Conservation (phyloP, 2,113 vertebrate genomes). For the Lates calcarifer region DNA sequence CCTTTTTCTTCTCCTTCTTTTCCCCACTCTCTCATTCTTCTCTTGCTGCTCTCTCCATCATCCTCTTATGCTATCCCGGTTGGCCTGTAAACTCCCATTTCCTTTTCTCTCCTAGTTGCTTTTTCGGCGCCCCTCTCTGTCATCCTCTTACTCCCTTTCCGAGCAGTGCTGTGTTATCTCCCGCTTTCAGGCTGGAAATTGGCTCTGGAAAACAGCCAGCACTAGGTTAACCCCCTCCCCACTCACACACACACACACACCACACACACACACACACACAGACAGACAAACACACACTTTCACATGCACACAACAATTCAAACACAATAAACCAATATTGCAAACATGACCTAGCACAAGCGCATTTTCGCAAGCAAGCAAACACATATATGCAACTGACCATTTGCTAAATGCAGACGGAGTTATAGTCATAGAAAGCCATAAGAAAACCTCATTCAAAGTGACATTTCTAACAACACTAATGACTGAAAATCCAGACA, state of each 20-base stretch:
- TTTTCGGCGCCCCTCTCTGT: conserved; percentile 17
- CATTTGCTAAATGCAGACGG: background rate
- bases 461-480: too few relatives aligned
- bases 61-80: conserved; percentile 42
- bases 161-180: conserved; percentile 66
- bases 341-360: background rate
- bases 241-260: background rate
- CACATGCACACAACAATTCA: conserved; percentile 13
- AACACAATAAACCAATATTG: conserved; percentile 37
- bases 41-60: conserved; percentile 30
- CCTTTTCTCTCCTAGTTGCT: conserved; percentile 20
- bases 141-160: conserved; percentile 54
- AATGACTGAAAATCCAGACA: too few relatives aligned
- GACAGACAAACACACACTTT: background rate
- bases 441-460: too few relatives aligned
- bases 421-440: too few relatives aligned
- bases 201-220: conserved; percentile 54
- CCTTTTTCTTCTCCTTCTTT: background rate
- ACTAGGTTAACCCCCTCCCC: background rate
- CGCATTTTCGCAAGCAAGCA: background rate
- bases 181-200: conserved; percentile 62
- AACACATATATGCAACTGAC: background rate
- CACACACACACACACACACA: conserved; percentile 32
- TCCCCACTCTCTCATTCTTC: background rate
- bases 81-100: conserved; percentile 57